Evolutionary conservation across 2,888 invertebrate genomes (phyloP).

Genomic region (Hedya salicella): DNA sequence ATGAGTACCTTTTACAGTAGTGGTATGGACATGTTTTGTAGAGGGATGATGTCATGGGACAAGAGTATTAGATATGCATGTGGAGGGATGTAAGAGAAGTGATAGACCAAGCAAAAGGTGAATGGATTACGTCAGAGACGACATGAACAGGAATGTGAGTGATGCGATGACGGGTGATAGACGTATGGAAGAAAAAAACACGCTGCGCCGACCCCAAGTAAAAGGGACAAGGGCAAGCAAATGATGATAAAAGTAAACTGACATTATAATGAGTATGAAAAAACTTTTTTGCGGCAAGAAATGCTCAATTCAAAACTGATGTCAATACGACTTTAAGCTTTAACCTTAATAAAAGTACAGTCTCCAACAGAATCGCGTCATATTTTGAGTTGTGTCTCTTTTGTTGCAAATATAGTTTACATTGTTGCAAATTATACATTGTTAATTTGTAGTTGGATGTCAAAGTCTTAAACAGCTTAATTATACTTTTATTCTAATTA

Average conservation of each 20-base stretch:
- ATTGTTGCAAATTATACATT: not conserved
- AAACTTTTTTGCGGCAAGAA: not conserved
- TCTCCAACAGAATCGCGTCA: not conserved
- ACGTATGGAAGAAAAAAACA: too few species aligned
- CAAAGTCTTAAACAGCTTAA: not conserved
- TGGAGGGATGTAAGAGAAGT: too few species aligned
- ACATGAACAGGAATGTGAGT: too few species aligned
- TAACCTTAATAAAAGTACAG: constrained; percentile 2
- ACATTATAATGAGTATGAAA: not conserved
- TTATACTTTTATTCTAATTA: not conserved
- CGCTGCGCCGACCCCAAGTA: too few species aligned
- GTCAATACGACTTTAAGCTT: not conserved
- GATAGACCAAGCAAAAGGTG: too few species aligned
- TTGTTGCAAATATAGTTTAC: not conserved
- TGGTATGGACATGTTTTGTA: too few species aligned
- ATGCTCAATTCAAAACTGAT: not conserved
- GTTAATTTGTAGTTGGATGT: not conserved
- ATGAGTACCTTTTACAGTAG: too few species aligned
- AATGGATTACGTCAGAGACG: too few species aligned
- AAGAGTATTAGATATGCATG: too few species aligned
- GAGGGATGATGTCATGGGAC: too few species aligned
- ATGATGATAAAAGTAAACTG: not conserved
- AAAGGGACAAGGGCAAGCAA: too few species aligned
- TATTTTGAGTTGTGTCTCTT: not conserved
- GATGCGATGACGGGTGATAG: too few species aligned